Evolutionary conservation across 1,140 invertebrate genomes (phyloP), one percentile per base, ranked within the genome.

Genomic region (Listronotus oregonensis): DNA sequence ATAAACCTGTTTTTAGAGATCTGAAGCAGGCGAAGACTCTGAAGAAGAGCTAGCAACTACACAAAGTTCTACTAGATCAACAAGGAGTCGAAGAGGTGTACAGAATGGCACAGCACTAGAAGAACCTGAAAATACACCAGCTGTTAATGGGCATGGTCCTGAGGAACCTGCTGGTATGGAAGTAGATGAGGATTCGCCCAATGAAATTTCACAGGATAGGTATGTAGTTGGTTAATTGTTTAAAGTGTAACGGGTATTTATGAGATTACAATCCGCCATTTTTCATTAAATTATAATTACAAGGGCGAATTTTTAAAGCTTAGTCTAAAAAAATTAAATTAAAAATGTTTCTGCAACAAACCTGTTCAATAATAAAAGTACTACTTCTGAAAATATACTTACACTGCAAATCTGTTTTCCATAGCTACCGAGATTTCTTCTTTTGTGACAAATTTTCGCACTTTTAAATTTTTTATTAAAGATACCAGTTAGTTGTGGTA

Each of bases 201-300:
- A 71, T 10, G 67, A 62, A 42, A 78, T 81, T 17, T 73, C 79
- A 6, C 40, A 71, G n/a, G 68, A 75, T 21, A 77, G 79, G 79
- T 80, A 55, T 47, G 42, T 42, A 7, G 14, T 21, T 11, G 6
- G 6, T 58, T 7, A n/a, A 49, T 46, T 21, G 18, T 44, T 18
- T 18, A 44, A 40, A 9, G 7, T 37, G 5, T n/a, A n/a, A n/a
- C n/a, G 21, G 5, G 21, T 27, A 5, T 3, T 27, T 27, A 27
- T 1, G 21, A 5, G 5, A 5, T 27, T 27, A 5, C 21, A 27
- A 27, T 27, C 21, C 5, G 21, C 21, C 10, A 40, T 21, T 15
- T 17, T 3, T 31, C 6, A 9, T 37, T 39, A 55, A 55, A 31
- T 50, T 5, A 1, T 27, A 1, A 27, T 27, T 5, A 27, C 5